Evolutionary conservation across 2,797 vertebrate species (phyloP), one percentile per base, ranked within the genome.

Genomic region (Labeo calbasu): DNA sequence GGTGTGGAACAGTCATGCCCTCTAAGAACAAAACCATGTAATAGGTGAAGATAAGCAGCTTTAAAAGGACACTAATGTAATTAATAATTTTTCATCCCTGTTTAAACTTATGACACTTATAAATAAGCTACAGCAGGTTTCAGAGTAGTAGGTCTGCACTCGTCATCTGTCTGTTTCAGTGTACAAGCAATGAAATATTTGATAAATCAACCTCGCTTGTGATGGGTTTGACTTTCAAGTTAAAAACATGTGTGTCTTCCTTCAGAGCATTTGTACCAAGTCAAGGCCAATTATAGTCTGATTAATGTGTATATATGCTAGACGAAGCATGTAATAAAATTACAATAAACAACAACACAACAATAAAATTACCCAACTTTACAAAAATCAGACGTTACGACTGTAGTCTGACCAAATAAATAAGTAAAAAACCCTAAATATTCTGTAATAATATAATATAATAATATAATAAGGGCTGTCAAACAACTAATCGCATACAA

Each of bases 1-100:
- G 93, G 93, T 93, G 94, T 83, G 76, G 75, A 91, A 91, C 90
- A 84, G 90, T 85, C 87, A 73, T 46, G n/a, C 61, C 69, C 28
- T 79, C 36, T 71, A 71, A 63, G 28, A 71, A 40, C 68, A 1
- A 23, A 46, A 82, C 21, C 51, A 40, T 78, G 40, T 65, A 66
- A 66, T 9, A 51, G 40, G 61, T 69, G 8, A 50, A 23, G 46
- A 17, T 51, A 81, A 50, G 21, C 21, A 57, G 55, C 46, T 46
- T 81, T 3, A 51, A 84, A 80, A 78, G 19, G 23, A 15, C 75
- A 68, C 61, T 69, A 23, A n/a, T 36, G 15, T 66, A n/a, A n/a
- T n/a, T n/a, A n/a, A n/a, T 19, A 19, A 36, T 36, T 36, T 66
- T 1, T 36, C 4, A 19, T 66, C 8, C 28, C 3, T 65, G 2